phyloP scores from a whole-genome alignment of 2,888 invertebrate genomes.

The Conchocele bisecta region DNA sequence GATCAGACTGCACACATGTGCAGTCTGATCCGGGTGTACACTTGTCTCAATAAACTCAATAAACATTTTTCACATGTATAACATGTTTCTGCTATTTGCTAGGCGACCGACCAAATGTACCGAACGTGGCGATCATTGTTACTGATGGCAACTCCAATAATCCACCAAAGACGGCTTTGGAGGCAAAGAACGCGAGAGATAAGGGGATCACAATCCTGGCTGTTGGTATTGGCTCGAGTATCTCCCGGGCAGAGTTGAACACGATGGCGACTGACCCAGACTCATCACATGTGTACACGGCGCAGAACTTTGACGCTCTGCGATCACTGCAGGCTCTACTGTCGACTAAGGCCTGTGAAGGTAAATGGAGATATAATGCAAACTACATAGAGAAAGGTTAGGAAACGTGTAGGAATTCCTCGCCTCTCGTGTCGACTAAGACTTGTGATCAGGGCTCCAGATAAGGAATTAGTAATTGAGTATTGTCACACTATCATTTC shows the following conservation, averaged over 20 bases:
- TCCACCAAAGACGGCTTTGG: slow-evolving; percentile 55
- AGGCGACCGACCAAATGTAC: slow-evolving; percentile 69
- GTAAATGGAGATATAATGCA: no score
- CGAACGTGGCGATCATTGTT: slow-evolving; percentile 71
- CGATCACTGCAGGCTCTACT: slow-evolving; percentile 64
- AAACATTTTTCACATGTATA: background rate
- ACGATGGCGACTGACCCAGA: slow-evolving; percentile 73
- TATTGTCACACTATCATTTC: no score
- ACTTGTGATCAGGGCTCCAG: no score
- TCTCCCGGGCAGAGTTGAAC: slow-evolving; percentile 62
- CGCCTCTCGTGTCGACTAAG: background rate
- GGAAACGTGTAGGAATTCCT: no score
- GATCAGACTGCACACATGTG: no score
- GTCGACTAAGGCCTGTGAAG: slow-evolving; percentile 71
- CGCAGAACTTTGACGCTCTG: slow-evolving; percentile 73
- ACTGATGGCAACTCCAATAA: slow-evolving; percentile 72
- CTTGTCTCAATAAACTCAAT: no score
- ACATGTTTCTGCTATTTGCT: background rate
- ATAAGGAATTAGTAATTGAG: no score
- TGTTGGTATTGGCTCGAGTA: slow-evolving; percentile 70
- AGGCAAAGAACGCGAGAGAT: slow-evolving; percentile 63
- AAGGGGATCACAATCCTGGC: slow-evolving; percentile 68
- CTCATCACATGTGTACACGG: slow-evolving; percentile 74
- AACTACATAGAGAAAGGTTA: no score
- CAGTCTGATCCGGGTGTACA: no score